phyloP scores from a whole-genome alignment of 2,797 vertebrate genomes.

The Sebastes baramenuke region DNA sequence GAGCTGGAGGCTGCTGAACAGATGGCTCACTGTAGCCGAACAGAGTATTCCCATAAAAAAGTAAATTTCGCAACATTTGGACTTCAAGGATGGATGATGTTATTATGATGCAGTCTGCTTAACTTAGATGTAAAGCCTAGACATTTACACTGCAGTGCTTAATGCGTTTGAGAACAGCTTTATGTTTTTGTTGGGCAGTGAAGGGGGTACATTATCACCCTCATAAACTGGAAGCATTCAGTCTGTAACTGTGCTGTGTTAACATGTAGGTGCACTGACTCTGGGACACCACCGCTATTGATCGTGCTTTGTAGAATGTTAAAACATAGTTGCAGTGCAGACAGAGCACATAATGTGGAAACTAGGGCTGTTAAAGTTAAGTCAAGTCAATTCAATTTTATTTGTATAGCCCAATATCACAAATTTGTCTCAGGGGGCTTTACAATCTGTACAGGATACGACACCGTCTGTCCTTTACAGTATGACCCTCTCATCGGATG shows the following conservation, averaged over 20 bases:
- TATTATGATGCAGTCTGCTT: constrained; percentile 23
- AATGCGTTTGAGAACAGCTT: neutral
- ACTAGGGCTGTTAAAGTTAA: neutral
- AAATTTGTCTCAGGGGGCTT: too few relatives aligned
- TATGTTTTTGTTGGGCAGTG: neutral
- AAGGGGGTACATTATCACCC: neutral
- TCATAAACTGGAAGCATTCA: neutral
- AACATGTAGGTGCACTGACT: neutral
- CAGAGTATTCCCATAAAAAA: constrained; percentile 25
- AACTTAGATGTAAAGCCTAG: constrained; percentile 6
- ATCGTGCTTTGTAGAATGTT: neutral
- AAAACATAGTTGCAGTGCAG: neutral
- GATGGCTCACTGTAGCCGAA: constrained; percentile 28
- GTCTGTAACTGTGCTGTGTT: neutral
- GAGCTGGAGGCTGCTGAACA: constrained; percentile 36
- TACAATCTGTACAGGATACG: too few relatives aligned
- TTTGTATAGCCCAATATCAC: too few relatives aligned
- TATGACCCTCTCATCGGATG: too few relatives aligned
- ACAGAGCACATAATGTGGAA: neutral
- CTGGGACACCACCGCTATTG: neutral
- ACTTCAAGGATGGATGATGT: constrained; percentile 16
- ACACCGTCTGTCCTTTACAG: too few relatives aligned
- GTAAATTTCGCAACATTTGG: constrained; percentile 23
- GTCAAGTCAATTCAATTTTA: too few relatives aligned
- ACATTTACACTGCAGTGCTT: neutral